Evolutionary conservation across 2,113 vertebrate species (phyloP).

Genomic region (Scytalopus superciliaris): DNA sequence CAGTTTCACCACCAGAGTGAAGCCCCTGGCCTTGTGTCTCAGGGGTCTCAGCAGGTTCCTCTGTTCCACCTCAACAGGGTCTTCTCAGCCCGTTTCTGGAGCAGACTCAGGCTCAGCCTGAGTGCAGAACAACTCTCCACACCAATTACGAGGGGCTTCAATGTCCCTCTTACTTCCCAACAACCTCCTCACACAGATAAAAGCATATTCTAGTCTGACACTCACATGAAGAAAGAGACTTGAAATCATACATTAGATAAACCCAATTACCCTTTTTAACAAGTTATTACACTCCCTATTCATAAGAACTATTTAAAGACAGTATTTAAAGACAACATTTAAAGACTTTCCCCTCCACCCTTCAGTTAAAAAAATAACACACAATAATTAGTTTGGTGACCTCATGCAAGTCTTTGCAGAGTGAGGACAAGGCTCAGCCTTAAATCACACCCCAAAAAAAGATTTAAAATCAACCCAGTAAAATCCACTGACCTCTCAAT

Average conservation of each 20-base stretch:
- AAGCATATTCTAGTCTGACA: background rate
- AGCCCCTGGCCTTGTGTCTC: background rate
- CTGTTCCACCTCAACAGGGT: rapidly evolving
- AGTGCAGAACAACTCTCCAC: background rate
- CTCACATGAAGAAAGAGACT: rapidly evolving
- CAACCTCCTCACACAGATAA: background rate
- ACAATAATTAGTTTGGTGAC: background rate
- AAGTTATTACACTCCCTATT: background rate
- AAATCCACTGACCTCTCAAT: background rate
- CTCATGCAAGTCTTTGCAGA: background rate
- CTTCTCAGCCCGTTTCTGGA: background rate
- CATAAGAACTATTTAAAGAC: background rate
- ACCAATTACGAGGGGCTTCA: background rate
- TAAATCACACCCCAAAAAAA: background rate
- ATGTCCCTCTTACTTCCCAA: background rate
- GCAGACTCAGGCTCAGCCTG: background rate
- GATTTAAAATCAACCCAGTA: background rate
- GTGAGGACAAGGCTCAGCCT: background rate
- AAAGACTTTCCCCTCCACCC: background rate
- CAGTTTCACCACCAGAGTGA: rapidly evolving
- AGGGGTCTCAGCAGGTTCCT: background rate
- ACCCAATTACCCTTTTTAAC: background rate
- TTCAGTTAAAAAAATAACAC: background rate
- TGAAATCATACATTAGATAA: background rate
- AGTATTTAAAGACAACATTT: background rate